Evolutionary conservation across 2,797 vertebrate species (phyloP), one percentile per base, ranked within the genome.

Genomic region (Jordanella pulchra): DNA sequence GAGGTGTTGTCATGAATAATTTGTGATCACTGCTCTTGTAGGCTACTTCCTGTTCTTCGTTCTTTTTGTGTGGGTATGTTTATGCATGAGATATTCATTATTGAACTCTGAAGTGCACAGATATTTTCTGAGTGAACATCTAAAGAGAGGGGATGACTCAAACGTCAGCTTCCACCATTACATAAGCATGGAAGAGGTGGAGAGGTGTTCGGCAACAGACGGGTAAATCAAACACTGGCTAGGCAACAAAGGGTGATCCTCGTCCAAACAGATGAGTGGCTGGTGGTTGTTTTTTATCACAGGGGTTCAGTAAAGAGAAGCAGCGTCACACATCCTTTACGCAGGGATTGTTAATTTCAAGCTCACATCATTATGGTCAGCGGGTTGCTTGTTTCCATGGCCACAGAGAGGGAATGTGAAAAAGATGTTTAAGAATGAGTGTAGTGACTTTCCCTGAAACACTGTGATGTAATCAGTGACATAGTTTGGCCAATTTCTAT

Each of bases 1-100:
- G 77, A 87, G 83, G 84, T 88, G 84, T 87, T 44, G 61, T 86
- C 87, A 92, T 92, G 69, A 92, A 93, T 93, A 87, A 91, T 91
- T 89, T 79, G 81, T 71, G 75, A 77, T 65, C 71, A 67, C 73
- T 88, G 72, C 74, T 85, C 73, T 83, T 80, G 83, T 71, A 58
- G 74, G 75, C 74, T 73, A 75, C 87, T 90, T 92, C 91, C 87
- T 87, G 86, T 80, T 82, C 77, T 64, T 65, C 78, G 78, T 60
- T 80, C 79, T 72, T 74, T 64, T 86, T 79, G 78, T 82, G 89
- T 85, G 84, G 80, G 72, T 84, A 83, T 85, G 89, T 90, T 86
- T 85, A 86, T 87, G 83, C 83, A 86, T 89, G 85, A 87, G 76
- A 1, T 75, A 86, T 86, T 87, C 73, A 90, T 89, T 88, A 89